Evolutionary conservation across 2,113 vertebrate species (phyloP), one percentile per base, ranked within the genome.

Genomic region (Pitta sordida): DNA sequence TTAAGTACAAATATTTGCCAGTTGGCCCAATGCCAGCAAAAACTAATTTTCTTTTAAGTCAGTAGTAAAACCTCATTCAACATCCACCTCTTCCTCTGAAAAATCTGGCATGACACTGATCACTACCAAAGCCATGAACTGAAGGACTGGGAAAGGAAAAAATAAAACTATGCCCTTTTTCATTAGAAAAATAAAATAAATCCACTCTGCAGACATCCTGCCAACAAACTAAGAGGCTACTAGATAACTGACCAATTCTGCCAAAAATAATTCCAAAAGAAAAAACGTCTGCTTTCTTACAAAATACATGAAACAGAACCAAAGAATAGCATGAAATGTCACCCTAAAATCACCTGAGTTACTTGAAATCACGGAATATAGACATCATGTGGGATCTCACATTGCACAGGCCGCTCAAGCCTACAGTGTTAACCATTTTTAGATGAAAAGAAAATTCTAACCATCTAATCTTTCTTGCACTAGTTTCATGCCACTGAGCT

Each of bases 1-100:
- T 49, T 81, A 87, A 90, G 82, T 18, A 48, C 44, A 96, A 92
- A 93, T 39, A 70, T 91, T 94, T 77, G 56, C 81, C 59, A 52
- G 24, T 44, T 90, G 93, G 92, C 58, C 36, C 2, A 1, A 34
- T 4, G 75, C 83, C 94, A 95, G 51, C 21, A 39, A 63, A 79
- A 81, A 78, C 48, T 46, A 91, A 75, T 43, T 90, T 53, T 80
- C 16, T 63, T 79, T 56, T 69, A 49, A 58, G 56, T 32, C 58
- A 46, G 46, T 30, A 53, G 41, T 55, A 82, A 93, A 95, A 91
- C 62, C 15, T 86, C 77, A 73, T 34, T 89, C 68, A 75, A 74
- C 21, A 78, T 34, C n/a, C 23, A 79, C 32, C 43, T 93, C 77
- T 82, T 89, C 62, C 81, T 73, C 74, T 62, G 65, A 87, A 79